Conservation (phyloP, 2,113 vertebrate genomes). For the Hylia prasina region DNA sequence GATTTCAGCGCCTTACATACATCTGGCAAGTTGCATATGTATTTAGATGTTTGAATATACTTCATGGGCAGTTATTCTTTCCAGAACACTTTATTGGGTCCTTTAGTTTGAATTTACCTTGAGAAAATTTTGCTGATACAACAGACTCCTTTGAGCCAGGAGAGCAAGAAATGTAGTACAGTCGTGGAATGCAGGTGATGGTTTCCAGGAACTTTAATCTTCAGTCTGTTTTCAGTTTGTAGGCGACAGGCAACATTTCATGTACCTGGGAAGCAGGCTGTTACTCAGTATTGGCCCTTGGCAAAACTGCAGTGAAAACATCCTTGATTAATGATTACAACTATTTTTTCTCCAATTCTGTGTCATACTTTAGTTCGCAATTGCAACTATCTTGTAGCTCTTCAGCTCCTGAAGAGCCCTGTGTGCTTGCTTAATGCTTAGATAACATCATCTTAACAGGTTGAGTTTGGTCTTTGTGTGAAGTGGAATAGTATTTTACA, state of each 20-base stretch:
- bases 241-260: neutral
- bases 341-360: neutral
- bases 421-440: neutral
- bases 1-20: neutral
- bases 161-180: neutral
- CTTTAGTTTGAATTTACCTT: neutral
- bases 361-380: neutral
- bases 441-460: rapidly evolving
- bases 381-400: neutral
- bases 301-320: neutral
- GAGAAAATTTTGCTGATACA: neutral
- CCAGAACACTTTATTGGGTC: neutral
- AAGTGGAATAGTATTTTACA: neutral
- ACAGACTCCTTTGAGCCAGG: neutral
- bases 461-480: neutral
- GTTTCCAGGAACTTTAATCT: neutral
- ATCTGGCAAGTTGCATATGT: neutral
- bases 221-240: neutral
- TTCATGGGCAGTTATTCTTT: neutral
- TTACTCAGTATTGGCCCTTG: neutral
- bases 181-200: neutral
- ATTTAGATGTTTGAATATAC: neutral
- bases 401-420: neutral
- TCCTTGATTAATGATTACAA: neutral
- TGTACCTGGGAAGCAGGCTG: neutral